These are phyloP conservation scores for Tauraco erythrolophus DNA, from an alignment of 2,113 vertebrate genomes.

Conservation along the genomic window DNA sequence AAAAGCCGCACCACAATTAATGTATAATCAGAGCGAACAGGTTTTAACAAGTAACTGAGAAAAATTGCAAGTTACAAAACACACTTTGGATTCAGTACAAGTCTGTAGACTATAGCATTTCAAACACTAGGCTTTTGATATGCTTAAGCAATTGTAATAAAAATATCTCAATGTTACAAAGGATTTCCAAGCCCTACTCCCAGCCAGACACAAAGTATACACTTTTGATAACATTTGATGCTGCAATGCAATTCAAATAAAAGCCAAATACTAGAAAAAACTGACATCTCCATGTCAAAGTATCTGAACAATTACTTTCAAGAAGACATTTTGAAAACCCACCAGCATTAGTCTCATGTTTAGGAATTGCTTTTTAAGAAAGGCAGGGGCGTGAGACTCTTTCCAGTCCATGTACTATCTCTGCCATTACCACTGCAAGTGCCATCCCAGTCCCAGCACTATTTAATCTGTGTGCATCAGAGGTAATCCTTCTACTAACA, in stretches of 20 bases:
- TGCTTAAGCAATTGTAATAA: not conserved
- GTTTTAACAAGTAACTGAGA: not conserved
- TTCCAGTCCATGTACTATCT: not conserved
- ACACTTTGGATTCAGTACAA: not conserved
- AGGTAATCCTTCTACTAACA: not conserved
- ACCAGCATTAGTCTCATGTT: not conserved
- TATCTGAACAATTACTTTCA: not conserved
- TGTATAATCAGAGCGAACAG: not conserved
- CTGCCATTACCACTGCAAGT: not conserved
- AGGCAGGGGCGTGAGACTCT: not conserved
- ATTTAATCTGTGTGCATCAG: not conserved
- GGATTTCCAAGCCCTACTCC: not conserved
- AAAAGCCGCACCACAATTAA: not conserved
- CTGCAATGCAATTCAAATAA: not conserved
- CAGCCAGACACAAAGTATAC: not conserved
- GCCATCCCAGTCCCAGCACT: not conserved
- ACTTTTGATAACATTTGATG: not conserved
- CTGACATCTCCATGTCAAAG: not conserved
- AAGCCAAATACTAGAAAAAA: not conserved
- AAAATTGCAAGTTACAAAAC: not conserved
- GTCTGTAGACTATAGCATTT: not conserved
- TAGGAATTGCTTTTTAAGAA: not conserved
- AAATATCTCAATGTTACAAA: not conserved
- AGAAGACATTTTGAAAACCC: not conserved
- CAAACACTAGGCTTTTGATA: not conserved